These are phyloP conservation scores for Tragelaphus oryx DNA, from an alignment of 2,797 vertebrate genomes.

Conservation along the genomic window DNA sequence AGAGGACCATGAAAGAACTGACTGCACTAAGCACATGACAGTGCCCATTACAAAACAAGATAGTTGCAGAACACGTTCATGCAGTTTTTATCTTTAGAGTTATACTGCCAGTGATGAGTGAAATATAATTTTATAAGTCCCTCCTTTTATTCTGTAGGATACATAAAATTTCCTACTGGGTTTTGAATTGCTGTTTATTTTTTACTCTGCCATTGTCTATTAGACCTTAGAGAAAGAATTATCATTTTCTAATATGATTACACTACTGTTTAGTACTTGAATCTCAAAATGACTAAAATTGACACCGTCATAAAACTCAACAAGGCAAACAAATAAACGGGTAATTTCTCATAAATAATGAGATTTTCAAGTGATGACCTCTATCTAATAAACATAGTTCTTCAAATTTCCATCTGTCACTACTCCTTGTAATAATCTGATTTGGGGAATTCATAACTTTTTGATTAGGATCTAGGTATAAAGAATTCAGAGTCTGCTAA, in stretches of 20 bases:
- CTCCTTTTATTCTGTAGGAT: neutral
- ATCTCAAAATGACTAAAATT: constrained; percentile 32
- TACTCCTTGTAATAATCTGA: neutral
- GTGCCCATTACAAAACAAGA: neutral
- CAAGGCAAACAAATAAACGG: neutral
- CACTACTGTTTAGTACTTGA: neutral
- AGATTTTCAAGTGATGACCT: neutral
- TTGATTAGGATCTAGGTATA: neutral
- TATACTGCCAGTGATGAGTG: neutral
- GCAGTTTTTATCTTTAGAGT: neutral
- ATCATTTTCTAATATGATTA: neutral
- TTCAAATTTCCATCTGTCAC: neutral
- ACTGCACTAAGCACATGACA: neutral
- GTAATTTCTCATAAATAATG: constrained; percentile 1
- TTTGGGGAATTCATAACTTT: neutral
- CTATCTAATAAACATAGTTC: neutral
- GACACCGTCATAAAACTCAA: neutral
- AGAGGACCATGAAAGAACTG: neutral
- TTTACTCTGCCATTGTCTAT: neutral
- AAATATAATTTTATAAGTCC: neutral
- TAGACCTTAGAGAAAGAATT: neutral
- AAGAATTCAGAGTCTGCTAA: neutral
- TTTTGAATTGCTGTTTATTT: neutral
- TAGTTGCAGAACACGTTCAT: neutral
- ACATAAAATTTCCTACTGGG: neutral